These are phyloP conservation scores for Ceratotherium simum DNA, from an alignment of 2,113 vertebrate species.

Conservation along the genomic window DNA sequence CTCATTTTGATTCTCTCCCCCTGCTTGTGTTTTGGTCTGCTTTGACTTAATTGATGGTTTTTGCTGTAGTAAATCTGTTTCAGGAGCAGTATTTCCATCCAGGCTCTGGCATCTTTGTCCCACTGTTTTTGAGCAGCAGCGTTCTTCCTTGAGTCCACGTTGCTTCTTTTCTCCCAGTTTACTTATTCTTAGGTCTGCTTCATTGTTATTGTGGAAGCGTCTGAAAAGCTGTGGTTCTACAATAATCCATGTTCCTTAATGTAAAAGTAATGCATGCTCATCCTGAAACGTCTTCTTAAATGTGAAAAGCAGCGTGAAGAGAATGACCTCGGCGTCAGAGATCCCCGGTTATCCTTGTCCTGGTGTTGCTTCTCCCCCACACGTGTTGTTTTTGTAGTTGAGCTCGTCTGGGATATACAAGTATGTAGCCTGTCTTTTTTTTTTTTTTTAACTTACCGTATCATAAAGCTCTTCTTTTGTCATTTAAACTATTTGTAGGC, in stretches of 20 bases:
- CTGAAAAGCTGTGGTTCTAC: not conserved
- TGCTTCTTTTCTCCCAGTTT: not conserved
- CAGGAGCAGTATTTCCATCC: not conserved
- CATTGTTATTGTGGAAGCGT: not conserved
- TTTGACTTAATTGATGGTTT: not conserved
- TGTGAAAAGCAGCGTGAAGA: not conserved
- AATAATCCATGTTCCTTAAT: not conserved
- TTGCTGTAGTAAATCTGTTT: not conserved
- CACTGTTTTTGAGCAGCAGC: not conserved
- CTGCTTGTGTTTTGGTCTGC: not conserved
- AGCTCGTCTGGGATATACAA: too few species aligned
- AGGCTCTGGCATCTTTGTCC: not conserved
- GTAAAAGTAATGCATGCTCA: not conserved
- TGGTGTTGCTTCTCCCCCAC: too few species aligned
- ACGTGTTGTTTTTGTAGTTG: too few species aligned
- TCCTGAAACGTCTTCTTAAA: not conserved
- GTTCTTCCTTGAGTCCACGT: not conserved
- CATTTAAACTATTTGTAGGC: too few species aligned
- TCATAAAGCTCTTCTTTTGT: not conserved
- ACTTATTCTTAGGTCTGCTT: not conserved
- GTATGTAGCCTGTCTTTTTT: not conserved
- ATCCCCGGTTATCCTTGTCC: accelerated
- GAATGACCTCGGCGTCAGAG: not conserved
- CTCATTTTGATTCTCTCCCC: not conserved
- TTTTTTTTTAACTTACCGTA: not conserved